These are phyloP conservation scores for Nettapus auritus DNA, from an alignment of 2,113 vertebrate species.

Conservation along the genomic window DNA sequence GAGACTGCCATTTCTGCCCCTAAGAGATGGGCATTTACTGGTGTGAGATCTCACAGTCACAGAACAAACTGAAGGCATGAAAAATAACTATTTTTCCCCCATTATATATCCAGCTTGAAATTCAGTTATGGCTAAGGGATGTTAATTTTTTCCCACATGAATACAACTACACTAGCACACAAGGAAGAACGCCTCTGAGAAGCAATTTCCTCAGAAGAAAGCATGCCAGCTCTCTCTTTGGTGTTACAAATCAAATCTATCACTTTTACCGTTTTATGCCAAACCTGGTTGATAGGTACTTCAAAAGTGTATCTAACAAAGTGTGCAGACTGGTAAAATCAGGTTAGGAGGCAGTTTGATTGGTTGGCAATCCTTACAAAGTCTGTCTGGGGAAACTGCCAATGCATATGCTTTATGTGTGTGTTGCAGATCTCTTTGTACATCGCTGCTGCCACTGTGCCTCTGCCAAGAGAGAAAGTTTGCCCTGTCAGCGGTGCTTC, in stretches of 20 bases:
- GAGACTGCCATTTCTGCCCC: neutral
- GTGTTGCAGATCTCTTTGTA: neutral
- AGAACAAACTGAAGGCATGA: neutral
- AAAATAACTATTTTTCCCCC: neutral
- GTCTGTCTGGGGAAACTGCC: neutral
- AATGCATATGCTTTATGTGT: rapidly evolving
- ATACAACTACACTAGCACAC: neutral
- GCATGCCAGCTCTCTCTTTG: neutral
- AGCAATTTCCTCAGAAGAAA: neutral
- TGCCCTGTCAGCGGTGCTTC: neutral
- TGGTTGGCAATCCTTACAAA: neutral
- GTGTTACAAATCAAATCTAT: neutral
- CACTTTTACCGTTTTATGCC: neutral
- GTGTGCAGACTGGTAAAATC: neutral
- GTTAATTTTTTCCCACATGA: neutral
- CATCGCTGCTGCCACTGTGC: rapidly evolving
- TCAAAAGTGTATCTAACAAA: neutral
- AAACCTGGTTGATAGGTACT: neutral
- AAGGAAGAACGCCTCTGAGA: neutral
- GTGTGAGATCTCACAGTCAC: neutral
- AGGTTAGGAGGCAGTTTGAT: neutral
- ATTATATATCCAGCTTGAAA: neutral
- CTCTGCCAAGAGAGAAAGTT: neutral
- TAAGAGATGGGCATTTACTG: neutral
- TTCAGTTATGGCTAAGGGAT: neutral